Base-by-base conservation (phyloP, 2,797 vertebrate genomes). In the Carduelis carduelis region DNA sequence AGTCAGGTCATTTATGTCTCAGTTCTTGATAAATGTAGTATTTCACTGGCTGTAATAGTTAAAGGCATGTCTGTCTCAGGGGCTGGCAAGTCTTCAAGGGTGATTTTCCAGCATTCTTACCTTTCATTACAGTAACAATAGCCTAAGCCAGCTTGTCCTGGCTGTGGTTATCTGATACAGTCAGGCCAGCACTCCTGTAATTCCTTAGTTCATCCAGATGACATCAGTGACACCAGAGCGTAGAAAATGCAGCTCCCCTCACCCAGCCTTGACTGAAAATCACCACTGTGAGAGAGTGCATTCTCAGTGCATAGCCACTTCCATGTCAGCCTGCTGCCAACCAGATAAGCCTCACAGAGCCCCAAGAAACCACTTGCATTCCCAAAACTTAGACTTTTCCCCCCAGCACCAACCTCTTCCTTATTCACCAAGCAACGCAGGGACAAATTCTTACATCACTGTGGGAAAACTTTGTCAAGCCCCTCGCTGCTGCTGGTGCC, bases 21-120 rank as follows among this genome's bases (percentile, higher is more conserved):
- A 34, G 52, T n/a, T 88, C 47, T 90, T 90, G 89, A 93, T 70
- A 82, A 93, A 94, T 89, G 79, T 28, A 46, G 41, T 82, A 89
- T 93, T 94, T 89, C 89, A 77, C 52, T 79, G 52, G 52, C 32
- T 76, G 8, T 84, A 87, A 90, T 72, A 70, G 70, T 63, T 87
- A 72, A 89, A 95, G 61, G 75, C 92, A 53, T 19, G 66, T 71
- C 76, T 97, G 93, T 87, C 71, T 71, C 84, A 49, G 47, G 41
- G 60, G 77, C 89, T 93, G 85, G 87, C 74, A 43, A 77, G 53
- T 47, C 87, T 88, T 66, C 68, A 50, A 60, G 74, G 80, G 60
- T 93, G 74, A 89, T 91, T 96, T 97, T 96, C 87, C 94, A 90
- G 85, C 80, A 43, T 86, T 94, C 93, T 93, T 94, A 88, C 72